Evolutionary conservation across 2,888 invertebrate genomes (phyloP).

Genomic region (Eustalomyia histrio): DNA sequence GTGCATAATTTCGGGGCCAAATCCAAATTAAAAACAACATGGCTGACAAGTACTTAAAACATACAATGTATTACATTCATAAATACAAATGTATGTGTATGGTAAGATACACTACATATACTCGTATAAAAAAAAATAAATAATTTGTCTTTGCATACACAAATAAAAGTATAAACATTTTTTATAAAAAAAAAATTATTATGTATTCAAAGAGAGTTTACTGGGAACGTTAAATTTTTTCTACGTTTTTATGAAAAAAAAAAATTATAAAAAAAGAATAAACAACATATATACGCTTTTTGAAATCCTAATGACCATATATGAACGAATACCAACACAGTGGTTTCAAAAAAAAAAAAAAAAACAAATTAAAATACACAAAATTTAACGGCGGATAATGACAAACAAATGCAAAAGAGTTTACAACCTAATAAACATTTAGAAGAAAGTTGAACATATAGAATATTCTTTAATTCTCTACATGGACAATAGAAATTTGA

Average conservation of each 20-base stretch:
- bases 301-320: constrained; percentile 67
- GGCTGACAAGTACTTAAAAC: constrained; percentile 35
- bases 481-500: too few relatives aligned
- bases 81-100: constrained; percentile 8
- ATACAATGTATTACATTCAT: not conserved
- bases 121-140: constrained; percentile 11
- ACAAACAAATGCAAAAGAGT: constrained; percentile 56
- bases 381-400: constrained; percentile 63
- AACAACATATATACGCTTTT: constrained; percentile 61
- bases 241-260: constrained; percentile 51
- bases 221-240: constrained; percentile 66
- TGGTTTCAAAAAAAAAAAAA: constrained; percentile 30
- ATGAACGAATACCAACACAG: constrained; percentile 23
- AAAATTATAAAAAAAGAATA: constrained; percentile 38
- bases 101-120: constrained; percentile 33
- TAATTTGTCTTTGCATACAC: constrained; percentile 29
- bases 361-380: constrained; percentile 31
- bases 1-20: constrained; percentile 51
- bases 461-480: too few relatives aligned
- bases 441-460: too few relatives aligned
- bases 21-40: constrained; percentile 43
- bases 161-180: constrained; percentile 52
- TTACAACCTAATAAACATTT: constrained; percentile 16
- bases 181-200: constrained; percentile 40
- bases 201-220: constrained; percentile 63